Evolutionary conservation across 2,888 invertebrate species (phyloP).

Genomic region (Hymenopus coronatus): DNA sequence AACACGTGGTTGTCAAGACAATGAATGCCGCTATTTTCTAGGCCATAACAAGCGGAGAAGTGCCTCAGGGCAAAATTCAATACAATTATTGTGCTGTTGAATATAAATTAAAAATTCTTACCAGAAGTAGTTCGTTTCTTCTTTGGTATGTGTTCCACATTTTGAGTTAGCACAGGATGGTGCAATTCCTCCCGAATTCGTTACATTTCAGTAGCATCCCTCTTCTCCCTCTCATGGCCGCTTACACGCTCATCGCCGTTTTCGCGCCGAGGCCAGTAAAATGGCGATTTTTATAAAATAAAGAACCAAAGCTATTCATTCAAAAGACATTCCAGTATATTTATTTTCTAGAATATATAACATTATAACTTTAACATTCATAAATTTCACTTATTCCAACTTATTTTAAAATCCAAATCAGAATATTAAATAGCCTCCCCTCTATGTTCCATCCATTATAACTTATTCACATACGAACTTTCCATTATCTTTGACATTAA

Average conservation of each 20-base stretch:
- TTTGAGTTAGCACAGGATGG: not conserved
- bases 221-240: slow-evolving; percentile 27
- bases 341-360: not conserved
- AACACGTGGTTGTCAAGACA: slow-evolving; percentile 35
- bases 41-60: slow-evolving; percentile 13
- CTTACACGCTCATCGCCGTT: slow-evolving; percentile 28
- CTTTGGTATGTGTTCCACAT: not conserved
- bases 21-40: slow-evolving; percentile 30
- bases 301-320: slow-evolving; percentile 14
- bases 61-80: slow-evolving; percentile 27
- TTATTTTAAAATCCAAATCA: not conserved
- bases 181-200: not conserved
- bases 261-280: slow-evolving; percentile 33
- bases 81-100: not conserved
- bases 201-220: slow-evolving; percentile 11
- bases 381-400: not conserved
- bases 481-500: not conserved
- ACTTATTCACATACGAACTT: not conserved
- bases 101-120: slow-evolving; percentile 4
- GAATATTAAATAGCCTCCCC: not conserved
- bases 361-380: not conserved
- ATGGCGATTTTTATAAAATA: slow-evolving; percentile 32
- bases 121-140: not conserved
- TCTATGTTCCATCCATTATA: not conserved
- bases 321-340: slow-evolving; percentile 1